Conservation (phyloP, 1,140 invertebrate genomes). For the Rhagoletis pomonella region DNA sequence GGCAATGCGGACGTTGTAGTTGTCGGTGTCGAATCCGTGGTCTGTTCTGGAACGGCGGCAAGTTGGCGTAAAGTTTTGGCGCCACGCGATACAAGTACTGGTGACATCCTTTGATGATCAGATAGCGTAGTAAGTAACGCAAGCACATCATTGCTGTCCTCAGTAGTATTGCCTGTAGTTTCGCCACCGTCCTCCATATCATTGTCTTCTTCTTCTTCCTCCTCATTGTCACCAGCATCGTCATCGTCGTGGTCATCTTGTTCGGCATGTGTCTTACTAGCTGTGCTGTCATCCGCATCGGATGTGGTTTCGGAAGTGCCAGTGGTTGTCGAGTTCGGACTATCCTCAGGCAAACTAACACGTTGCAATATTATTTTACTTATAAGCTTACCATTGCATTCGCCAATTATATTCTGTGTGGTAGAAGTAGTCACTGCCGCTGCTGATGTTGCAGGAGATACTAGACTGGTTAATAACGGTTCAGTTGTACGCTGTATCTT, state of each 20-base stretch:
- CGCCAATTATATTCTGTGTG: slow-evolving; percentile 59
- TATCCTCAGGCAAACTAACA: slow-evolving; percentile 53
- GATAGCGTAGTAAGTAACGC: slow-evolving; percentile 37
- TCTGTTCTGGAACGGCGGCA: not conserved
- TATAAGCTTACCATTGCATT: slow-evolving; percentile 60
- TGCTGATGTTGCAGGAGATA: slow-evolving; percentile 50
- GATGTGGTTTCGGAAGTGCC: slow-evolving; percentile 47
- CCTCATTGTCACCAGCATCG: slow-evolving; percentile 47
- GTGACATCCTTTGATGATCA: slow-evolving; percentile 22
- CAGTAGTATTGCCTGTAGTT: slow-evolving; percentile 46
- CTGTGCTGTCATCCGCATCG: slow-evolving; percentile 29
- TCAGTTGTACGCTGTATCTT: slow-evolving; percentile 59
- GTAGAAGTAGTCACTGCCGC: slow-evolving; percentile 4
- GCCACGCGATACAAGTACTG: slow-evolving; percentile 7
- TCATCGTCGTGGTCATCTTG: slow-evolving; percentile 44
- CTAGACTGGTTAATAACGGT: not conserved
- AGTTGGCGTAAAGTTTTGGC: slow-evolving; percentile 43
- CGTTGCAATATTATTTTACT: slow-evolving; percentile 61
- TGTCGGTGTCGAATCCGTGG: not conserved
- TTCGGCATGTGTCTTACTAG: not conserved
- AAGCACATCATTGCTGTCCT: slow-evolving; percentile 55
- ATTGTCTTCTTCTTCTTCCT: slow-evolving; percentile 58
- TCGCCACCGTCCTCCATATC: slow-evolving; percentile 57
- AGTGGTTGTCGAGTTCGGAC: slow-evolving; percentile 38
- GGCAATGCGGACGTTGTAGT: slow-evolving; percentile 18